phyloP scores from a whole-genome alignment of 2,797 vertebrate species.

The Eremophila alpestris region DNA sequence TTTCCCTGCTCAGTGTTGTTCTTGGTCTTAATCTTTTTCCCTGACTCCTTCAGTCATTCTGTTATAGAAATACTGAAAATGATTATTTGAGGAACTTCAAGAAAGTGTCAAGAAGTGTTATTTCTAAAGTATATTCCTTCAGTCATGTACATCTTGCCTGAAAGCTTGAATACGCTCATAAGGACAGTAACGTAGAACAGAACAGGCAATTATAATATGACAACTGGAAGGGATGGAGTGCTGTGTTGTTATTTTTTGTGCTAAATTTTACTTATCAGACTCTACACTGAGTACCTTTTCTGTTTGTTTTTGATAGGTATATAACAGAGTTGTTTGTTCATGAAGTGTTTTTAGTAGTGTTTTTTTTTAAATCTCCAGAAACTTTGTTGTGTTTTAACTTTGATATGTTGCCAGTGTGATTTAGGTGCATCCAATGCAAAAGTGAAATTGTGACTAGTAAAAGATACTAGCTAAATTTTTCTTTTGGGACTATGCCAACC shows the following conservation, averaged over 20 bases:
- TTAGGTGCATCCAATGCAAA: background rate
- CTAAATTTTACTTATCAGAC: background rate
- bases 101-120: background rate
- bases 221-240: background rate
- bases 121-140: background rate
- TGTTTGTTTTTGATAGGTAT: background rate
- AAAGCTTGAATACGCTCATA: background rate
- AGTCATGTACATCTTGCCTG: background rate
- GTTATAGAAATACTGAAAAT: background rate
- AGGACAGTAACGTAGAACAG: background rate
- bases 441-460: background rate
- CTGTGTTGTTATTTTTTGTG: background rate
- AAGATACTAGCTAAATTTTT: background rate
- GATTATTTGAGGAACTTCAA: background rate
- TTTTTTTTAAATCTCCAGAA: background rate
- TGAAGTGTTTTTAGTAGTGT: rapidly evolving
- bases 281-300: background rate
- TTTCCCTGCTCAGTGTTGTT: background rate
- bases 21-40: background rate
- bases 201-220: background rate
- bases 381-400: background rate
- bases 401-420: background rate
- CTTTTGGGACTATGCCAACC: background rate
- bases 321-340: background rate
- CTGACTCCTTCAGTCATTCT: background rate